These are phyloP conservation scores for Meta bourneti DNA, from an alignment of 2,888 invertebrate species.

Conservation along the genomic window DNA sequence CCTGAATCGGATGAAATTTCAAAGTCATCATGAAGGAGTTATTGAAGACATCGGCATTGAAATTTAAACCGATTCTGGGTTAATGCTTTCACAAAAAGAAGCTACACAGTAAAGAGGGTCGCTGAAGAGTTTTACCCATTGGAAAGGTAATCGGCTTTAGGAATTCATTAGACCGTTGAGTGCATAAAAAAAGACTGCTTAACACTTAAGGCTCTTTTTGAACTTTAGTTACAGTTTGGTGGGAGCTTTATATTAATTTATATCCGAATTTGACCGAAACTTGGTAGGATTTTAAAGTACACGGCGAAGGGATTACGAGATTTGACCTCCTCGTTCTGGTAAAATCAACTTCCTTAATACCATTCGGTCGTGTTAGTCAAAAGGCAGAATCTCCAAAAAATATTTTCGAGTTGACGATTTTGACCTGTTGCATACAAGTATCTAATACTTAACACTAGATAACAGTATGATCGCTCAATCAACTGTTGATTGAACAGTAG, in stretches of 20 bases:
- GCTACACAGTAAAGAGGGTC: background rate
- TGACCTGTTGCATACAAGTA: no score
- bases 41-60: background rate
- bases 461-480: no score
- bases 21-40: background rate
- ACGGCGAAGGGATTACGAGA: background rate
- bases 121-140: background rate
- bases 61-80: constrained; percentile 7
- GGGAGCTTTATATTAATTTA: background rate
- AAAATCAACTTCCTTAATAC: no score
- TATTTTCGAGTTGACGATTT: no score
- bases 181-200: background rate
- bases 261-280: background rate
- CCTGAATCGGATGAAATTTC: background rate
- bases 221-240: background rate
- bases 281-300: background rate
- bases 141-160: constrained; percentile 23
- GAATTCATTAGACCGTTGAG: background rate
- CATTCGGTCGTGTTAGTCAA: no score
- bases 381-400: no score
- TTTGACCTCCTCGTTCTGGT: background rate
- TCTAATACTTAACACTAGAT: no score
- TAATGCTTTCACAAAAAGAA: constrained; percentile 18
- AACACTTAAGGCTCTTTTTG: no score
- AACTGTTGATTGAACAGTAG: no score